A percentile compares a stretch with the other conserved stretches of the same genome.
phyloP scores from a whole-genome alignment of 2,113 vertebrate species.

The Excalfactoria chinensis region DNA sequence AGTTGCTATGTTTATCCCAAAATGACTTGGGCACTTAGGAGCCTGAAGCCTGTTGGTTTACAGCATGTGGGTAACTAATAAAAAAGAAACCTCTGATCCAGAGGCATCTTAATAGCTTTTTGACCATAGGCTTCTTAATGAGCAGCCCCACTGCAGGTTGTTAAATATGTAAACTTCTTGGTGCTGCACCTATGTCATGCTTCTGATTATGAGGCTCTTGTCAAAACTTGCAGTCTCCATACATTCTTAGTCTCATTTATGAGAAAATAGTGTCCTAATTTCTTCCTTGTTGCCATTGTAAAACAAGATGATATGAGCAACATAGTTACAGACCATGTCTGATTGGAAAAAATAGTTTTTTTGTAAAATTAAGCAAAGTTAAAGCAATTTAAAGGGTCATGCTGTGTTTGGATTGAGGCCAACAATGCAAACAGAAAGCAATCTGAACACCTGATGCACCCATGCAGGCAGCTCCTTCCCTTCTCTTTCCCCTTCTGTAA shows the following conservation, averaged over 20 bases:
- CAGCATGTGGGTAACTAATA: not conserved
- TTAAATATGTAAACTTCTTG: not conserved
- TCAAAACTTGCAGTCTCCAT: not conserved
- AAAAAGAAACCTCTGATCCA: not conserved
- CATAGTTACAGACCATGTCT: not conserved
- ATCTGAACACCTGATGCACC: not conserved
- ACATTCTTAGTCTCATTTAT: not conserved
- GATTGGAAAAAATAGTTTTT: not conserved
- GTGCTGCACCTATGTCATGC: not conserved
- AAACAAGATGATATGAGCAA: not conserved
- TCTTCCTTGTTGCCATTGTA: not conserved
- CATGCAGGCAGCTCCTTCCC: not conserved
- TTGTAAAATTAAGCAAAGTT: not conserved
- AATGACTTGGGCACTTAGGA: not conserved
- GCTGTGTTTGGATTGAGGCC: not conserved
- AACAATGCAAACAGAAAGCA: not conserved
- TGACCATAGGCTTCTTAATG: not conserved
- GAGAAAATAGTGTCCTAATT: not conserved
- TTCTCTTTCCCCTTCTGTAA: not conserved
- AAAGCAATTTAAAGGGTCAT: not conserved
- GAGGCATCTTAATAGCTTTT: slow-evolving; percentile 26
- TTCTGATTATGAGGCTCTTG: not conserved
- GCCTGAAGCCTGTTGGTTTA: not conserved
- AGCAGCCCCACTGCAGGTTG: not conserved
- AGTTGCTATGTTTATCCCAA: not conserved